phyloP scores from a whole-genome alignment of 2,888 invertebrate species.

The Ephialtes manifestator region DNA sequence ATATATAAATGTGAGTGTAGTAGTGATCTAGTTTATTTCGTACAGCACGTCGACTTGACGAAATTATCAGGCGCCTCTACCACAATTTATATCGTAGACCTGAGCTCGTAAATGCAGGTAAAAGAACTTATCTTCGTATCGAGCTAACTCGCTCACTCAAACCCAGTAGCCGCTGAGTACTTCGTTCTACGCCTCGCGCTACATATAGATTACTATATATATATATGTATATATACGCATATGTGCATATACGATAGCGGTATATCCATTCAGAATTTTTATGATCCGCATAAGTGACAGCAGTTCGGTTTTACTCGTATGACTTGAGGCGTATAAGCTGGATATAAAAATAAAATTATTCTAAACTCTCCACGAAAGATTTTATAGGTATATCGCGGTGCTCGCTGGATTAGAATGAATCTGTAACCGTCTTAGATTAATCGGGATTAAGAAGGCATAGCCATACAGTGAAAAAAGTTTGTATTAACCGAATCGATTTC shows the following conservation, averaged over 20 bases:
- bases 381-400: neutral
- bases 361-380: conserved; percentile 1
- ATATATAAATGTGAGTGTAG: neutral
- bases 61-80: conserved; percentile 66
- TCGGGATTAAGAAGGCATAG: no score
- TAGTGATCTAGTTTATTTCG: conserved; percentile 58
- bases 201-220: neutral
- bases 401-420: no score
- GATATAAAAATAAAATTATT: conserved; percentile 52
- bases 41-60: conserved; percentile 61
- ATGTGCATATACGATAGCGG: conserved; percentile 36
- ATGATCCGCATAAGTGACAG: conserved; percentile 54
- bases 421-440: no score
- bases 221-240: neutral
- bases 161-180: conserved; percentile 42
- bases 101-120: conserved; percentile 50
- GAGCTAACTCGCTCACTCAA: conserved; percentile 43
- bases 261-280: conserved; percentile 54
- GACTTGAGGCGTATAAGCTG: conserved; percentile 33
- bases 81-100: conserved; percentile 55
- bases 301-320: conserved; percentile 35
- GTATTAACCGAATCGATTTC: no score
- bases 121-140: conserved; percentile 55
- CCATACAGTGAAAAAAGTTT: no score
- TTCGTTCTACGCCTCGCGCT: conserved; percentile 41